Evolutionary conservation across 2,113 vertebrate genomes (phyloP).

Genomic region (Mixornis gularis): DNA sequence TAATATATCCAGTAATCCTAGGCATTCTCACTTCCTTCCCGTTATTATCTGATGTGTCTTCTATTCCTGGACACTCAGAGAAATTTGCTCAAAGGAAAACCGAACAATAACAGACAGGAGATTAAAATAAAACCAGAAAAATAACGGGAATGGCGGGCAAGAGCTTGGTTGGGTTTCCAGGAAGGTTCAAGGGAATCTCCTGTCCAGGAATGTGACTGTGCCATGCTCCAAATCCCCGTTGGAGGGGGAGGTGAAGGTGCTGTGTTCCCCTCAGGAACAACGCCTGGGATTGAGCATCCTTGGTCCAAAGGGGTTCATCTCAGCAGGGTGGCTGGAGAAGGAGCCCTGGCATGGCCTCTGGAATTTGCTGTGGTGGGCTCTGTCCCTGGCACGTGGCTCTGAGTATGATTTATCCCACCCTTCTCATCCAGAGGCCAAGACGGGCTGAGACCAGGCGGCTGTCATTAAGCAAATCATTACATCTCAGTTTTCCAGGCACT

Average conservation of each 20-base stretch:
- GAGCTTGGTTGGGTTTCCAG: background rate
- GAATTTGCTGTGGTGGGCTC: background rate
- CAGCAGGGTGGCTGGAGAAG: background rate
- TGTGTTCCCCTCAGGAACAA: fast-evolving
- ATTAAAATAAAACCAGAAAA: conserved; percentile 24
- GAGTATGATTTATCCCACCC: background rate
- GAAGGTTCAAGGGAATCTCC: background rate
- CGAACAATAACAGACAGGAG: background rate
- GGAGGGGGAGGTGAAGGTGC: background rate
- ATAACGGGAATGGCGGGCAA: background rate
- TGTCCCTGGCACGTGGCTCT: background rate
- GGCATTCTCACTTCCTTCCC: conserved; percentile 31
- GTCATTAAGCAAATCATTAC: background rate
- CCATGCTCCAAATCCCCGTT: fast-evolving
- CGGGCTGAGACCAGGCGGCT: background rate
- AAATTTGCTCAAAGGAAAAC: background rate
- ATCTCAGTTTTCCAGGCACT: background rate
- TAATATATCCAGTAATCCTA: background rate
- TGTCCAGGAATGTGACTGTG: fast-evolving
- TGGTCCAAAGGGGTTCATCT: background rate
- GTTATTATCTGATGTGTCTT: background rate
- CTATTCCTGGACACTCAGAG: background rate
- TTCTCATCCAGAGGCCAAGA: background rate
- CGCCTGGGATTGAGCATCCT: background rate
- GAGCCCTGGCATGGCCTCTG: background rate